These are phyloP conservation scores for Tenodera sinensis DNA, from an alignment of 2,888 invertebrate species.

Conservation along the genomic window DNA sequence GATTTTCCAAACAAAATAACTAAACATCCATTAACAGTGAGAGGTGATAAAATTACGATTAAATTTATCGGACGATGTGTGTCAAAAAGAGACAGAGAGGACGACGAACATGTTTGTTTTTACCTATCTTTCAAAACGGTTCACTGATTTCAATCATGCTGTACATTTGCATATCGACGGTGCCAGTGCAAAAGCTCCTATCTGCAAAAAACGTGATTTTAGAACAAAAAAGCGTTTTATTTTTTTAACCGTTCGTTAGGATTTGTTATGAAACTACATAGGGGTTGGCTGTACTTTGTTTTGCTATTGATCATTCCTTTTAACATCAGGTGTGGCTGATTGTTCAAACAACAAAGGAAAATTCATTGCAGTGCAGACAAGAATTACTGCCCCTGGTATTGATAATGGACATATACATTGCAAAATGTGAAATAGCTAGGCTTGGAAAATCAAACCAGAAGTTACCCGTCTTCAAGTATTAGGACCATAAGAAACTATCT, in stretches of 20 bases:
- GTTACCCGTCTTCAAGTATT: too few species aligned
- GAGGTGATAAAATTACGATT: too few species aligned
- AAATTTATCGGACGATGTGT: neutral
- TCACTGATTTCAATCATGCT: neutral
- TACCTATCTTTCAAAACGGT: neutral
- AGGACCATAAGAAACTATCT: too few species aligned
- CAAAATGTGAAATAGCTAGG: too few species aligned
- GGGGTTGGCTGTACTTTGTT: neutral
- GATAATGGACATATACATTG: neutral
- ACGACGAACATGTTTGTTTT: neutral
- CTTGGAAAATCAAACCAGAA: too few species aligned
- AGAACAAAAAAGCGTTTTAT: neutral
- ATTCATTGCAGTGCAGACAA: neutral
- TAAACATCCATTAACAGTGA: too few species aligned
- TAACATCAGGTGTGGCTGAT: neutral
- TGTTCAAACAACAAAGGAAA: neutral
- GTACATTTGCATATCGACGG: neutral
- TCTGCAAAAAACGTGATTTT: neutral
- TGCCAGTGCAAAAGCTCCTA: neutral
- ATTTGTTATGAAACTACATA: neutral
- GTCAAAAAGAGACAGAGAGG: neutral
- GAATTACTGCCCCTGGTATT: neutral
- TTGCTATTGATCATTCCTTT: neutral
- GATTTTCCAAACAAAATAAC: too few species aligned
- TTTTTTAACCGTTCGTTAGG: neutral